Base-by-base conservation (phyloP, 2,797 vertebrate genomes). In the Aphelocoma californica region DNA sequence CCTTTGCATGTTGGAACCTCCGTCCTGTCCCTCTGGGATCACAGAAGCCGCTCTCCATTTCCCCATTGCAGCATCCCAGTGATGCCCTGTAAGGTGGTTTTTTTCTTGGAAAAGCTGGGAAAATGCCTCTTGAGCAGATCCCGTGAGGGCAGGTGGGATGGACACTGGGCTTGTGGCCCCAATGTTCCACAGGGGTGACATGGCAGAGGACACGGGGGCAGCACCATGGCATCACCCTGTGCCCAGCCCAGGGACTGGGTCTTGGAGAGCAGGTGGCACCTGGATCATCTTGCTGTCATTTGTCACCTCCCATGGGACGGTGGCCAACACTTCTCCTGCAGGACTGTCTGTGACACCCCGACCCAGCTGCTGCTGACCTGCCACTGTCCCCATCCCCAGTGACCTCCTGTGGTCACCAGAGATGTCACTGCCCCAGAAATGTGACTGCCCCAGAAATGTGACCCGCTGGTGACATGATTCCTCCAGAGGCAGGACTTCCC, bases 121-220 rank as follows among this genome's bases (percentile, higher is more conserved):
- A 88, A 82, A 86, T 1, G 44, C 54, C 54, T 64, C 64, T 18
- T 7, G n/a, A 75, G 75, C 6, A 14, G 47, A n/a, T n/a, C 5
- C 2, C 2, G 4, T 1, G 34, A 48, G 91, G 36, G 36, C 66
- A 7, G 38, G 53, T 0, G 1, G 28, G 74, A 44, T 2, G 28
- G 65, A 38, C 6, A 14, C 40, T n/a, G 4, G 0, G 15, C 53
- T 26, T 6, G 9, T 8, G 4, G 11, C 25, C 53, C 25, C 36
- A 12, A 0, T 0, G 21, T 1, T 21, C 42, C 12, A 2, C 3
- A 10, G 0, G 0, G 70, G 24, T 20, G 54, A 3, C 9, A 18
- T 0, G 5, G 58, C 71, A 74, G 32, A 7, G 2, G 72, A 51
- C 31, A 19, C 0, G 5, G 15, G 1, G 8, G 67, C 88, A 75